Base-by-base conservation (phyloP, 2,888 invertebrate genomes). In the Phortica magna region DNA sequence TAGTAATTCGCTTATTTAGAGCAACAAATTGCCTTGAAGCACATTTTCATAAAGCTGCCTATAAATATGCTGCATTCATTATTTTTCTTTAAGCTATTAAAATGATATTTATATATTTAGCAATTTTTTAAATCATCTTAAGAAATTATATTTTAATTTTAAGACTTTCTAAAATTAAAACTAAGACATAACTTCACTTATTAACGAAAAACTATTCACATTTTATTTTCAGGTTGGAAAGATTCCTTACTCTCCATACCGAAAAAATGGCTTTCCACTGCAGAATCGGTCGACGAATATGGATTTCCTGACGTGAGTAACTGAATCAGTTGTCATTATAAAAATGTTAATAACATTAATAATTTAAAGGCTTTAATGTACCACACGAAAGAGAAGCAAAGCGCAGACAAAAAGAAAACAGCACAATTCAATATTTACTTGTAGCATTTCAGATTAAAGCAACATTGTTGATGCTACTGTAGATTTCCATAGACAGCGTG, bases 231-330 rank as follows among this genome's bases (percentile, higher is more conserved):
- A 96, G 96, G 95, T 95, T 96, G 95, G 95, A 94, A 94, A 88
- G 95, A 95, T 84, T 95, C 95, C 19, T 92, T 96, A 84, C 91
- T 95, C 82, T 94, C 95, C 73, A 92, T 96, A 89, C 95, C 95
- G 81, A 95, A 95, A 91, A 94, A 94, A 88, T 95, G 95, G 94
- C 94, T 95, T 87, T 92, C 93, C 82, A 90, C 92, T 78, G 88
- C 90, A 81, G 91, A 91, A 79, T 88, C 91, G 76, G 90, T 90
- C 74, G 92, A 91, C 91, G 92, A 92, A 84, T 91, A 86, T 84
- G 92, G 92, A 89, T 92, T 92, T 89, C 92, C 92, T 89, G 89
- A 90, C 83, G 92, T 92, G 85, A 92, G 92, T 92, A 53, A 41
- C 5, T 19, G n/a, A 53, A 55, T 53, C n/a, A 22, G 19, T 5